Base-by-base conservation (phyloP, 2,888 invertebrate genomes). In the Trachelus iudaicus region DNA sequence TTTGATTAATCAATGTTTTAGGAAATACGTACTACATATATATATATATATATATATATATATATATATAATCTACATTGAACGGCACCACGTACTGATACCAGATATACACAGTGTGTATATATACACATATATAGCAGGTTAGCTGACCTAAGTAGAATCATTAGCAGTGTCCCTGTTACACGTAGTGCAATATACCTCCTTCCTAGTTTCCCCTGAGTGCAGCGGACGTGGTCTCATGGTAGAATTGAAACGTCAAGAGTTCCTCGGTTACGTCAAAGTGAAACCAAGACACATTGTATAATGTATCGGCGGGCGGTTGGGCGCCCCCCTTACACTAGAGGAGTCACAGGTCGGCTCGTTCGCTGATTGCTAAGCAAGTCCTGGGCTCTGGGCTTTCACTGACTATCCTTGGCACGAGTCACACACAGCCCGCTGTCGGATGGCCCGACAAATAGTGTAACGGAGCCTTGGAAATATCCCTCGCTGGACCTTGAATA, bases 271-370 rank as follows among this genome's bases (percentile, higher is more conserved):
- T 84, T 82, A 81, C 81, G 82, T 82, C 83, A 83, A 82, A 82
- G 83, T 82, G 80, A 84, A 84, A 84, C 81, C 79, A 79, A 81
- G 40, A 31, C 80, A 74, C 69, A 80, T 80, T 77, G 79, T 79
- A 78, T 81, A 81, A 82, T 80, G 79, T 71, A 79, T 81, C 0
- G 35, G n/a, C 34, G 11, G n/a, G n/a, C 33, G 23, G 30, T 9
- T 34, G n/a, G 69, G 23, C 35, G 34, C n/a, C 23, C 11, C 4
- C 23, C 12, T 73, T 73, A 73, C 73, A 73, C 73, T 35, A 35
- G 35, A 71, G 12, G 30, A 1, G 71, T 34, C 13, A 11, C 3
- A 4, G 6, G 34, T 11, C 9, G 23, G 71, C 11, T 12, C 11
- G n/a, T 69, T 69, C 69, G 13, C 30, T 31, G 30, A 34, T 71